Percentiles rank a stretch among this genome's conserved stretches.
Conservation (phyloP, 2,888 invertebrate genomes). For the Bombylius discolor region DNA sequence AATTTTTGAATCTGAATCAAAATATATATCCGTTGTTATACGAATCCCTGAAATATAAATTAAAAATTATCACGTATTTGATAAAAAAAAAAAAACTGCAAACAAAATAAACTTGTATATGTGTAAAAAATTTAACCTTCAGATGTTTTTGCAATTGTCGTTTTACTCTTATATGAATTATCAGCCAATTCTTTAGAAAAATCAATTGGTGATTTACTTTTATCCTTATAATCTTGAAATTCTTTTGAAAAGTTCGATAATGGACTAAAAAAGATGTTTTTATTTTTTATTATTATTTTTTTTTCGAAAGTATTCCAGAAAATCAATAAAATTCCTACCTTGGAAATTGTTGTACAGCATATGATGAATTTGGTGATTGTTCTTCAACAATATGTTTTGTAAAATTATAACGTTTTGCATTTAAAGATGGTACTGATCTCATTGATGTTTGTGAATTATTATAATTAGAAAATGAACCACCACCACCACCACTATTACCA, state of each 20-base stretch:
- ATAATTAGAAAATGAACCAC: too few species aligned
- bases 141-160: background rate
- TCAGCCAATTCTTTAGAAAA: background rate
- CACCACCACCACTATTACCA: background rate
- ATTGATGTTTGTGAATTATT: background rate
- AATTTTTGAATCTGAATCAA: background rate
- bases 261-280: too few species aligned
- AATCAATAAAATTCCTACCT: too few species aligned
- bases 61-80: background rate
- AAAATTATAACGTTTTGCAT: background rate
- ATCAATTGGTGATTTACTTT: background rate
- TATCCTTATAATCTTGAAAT: background rate
- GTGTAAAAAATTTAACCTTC: background rate
- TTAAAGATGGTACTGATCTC: background rate
- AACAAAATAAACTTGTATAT: background rate
- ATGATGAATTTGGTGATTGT: too few species aligned
- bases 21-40: slow-evolving; percentile 3
- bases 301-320: too few species aligned
- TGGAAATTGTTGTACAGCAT: too few species aligned
- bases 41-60: background rate
- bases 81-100: background rate
- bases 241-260: background rate
- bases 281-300: too few species aligned
- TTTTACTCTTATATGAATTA: slow-evolving; percentile 4
- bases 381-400: too few species aligned